Conservation (phyloP, 1,140 invertebrate species). For the Anastatus disparis region DNA sequence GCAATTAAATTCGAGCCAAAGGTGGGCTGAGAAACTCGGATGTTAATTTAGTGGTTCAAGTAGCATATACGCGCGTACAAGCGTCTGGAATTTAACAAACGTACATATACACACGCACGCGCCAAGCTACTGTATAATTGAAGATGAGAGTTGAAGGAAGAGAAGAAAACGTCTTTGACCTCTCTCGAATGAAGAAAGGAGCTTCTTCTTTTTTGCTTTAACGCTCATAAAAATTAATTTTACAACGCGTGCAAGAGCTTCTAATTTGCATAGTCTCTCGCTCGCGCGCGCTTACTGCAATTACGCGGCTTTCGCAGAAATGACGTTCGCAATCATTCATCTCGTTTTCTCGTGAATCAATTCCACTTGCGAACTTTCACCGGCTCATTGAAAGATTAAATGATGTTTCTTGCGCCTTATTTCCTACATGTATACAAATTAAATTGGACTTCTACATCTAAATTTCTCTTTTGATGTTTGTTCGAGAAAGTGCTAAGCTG, state of each 20-base stretch:
- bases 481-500: not conserved
- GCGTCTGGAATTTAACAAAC: not conserved
- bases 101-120: not conserved
- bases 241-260: not conserved
- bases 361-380: not conserved
- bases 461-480: not conserved
- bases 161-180: no score
- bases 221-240: constrained; percentile 2
- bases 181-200: no score
- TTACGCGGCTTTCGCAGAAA: not conserved
- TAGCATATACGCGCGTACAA: no score
- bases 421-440: no score
- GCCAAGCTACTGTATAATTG: no score
- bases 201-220: no score
- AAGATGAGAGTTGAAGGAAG: no score
- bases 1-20: constrained; percentile 2
- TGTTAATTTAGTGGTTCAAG: constrained; percentile 22
- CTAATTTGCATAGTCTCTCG: not conserved
- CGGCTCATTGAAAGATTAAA: not conserved
- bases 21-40: no score
- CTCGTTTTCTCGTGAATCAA: not conserved
- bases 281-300: not conserved
- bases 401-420: no score
- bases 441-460: no score
- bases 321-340: not conserved